Evolutionary conservation across 2,113 vertebrate species (phyloP), one percentile per base, ranked within the genome.

Genomic region (Chiloscyllium plagiosum): DNA sequence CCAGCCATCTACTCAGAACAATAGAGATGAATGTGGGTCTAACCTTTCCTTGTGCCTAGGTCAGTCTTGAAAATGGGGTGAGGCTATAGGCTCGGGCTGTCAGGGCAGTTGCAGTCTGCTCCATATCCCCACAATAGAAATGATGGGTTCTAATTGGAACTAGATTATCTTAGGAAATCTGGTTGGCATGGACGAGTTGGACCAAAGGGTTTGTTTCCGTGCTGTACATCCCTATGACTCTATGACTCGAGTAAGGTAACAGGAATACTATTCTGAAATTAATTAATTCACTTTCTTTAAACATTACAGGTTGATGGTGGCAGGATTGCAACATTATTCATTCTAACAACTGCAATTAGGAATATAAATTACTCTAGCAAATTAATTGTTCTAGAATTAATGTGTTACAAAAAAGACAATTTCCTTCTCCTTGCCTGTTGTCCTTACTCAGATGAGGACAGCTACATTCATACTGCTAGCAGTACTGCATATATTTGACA

Each of bases 361-460:
- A 92, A 65, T 92, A 92, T 17, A 92, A 92, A 92, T 92, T 66
- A 93, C 33, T 93, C 61, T 3, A 68, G 66, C 37, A 65, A 93
- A 68, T 20, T 93, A 37, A 93, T 93, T 66, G 6, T 93, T 65
- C 5, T 66, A 37, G 61, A 93, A 93, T 90, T 61, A 90, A 93
- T 93, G 33, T 24, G n/a, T 93, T 93, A 33, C 56, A 61, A 7
- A 22, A 68, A 68, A 22, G 89, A 66, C 89, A 93, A 93, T 68
- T 37, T 61, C 13, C 33, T 92, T n/a, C 29, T 13, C 61, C 61
- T 93, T n/a, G 61, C 33, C 65, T 37, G 89, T n/a, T 68, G 61
- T 93, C 8, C 15, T 17, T 19, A 37, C 17, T 61, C 61, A 22
- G 33, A 66, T n/a, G n/a, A 33, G 52, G 26, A 5, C 87, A 90